Base-by-base conservation (phyloP, 1,140 invertebrate species). In the Cydia pomonella region DNA sequence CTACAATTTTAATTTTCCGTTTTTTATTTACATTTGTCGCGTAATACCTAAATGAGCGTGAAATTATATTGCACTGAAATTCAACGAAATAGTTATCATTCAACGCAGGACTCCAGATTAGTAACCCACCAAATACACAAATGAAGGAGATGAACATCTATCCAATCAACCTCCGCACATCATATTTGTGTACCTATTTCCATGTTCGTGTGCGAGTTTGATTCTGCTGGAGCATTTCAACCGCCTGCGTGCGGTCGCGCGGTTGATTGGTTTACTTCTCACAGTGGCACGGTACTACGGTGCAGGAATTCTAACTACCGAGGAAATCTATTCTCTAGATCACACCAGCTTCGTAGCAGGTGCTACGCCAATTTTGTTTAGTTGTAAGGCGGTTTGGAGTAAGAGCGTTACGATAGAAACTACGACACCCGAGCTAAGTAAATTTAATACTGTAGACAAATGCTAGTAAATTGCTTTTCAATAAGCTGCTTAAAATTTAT, bases 241-340 rank as follows among this genome's bases (percentile, higher is more conserved):
- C n/a, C 29, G 64, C 64, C 29, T 18, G 29, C 27, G 29, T 69
- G 64, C 64, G 64, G 64, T 69, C 18, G 64, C 64, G 64, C 64
- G 64, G 64, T 25, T 69, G 64, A 69, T 69, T 38, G 64, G 33
- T 33, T 69, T 38, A 33, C 64, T 69, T 69, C 64, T 38, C 29
- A 7, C 64, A 41, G 64, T 69, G 64, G 18, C 23, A 69, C 29
- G 29, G 29, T 69, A 33, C 33, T 69, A 69, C 64, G 64, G 29
- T 6, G 29, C 29, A 69, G 29, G 64, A 38, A 33, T 69, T 27
- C 16, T 69, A 18, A 33, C 64, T 69, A 69, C 64, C 4, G n/a
- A 18, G 13, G 12, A 7, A 23, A 23, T 50, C 29, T 69, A 69
- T 33, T 29, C 64, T 33, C 16, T 33, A 69, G 16, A 33, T 18